Evolutionary conservation across 2,113 vertebrate species (phyloP).

Genomic region (Sapajus apella): DNA sequence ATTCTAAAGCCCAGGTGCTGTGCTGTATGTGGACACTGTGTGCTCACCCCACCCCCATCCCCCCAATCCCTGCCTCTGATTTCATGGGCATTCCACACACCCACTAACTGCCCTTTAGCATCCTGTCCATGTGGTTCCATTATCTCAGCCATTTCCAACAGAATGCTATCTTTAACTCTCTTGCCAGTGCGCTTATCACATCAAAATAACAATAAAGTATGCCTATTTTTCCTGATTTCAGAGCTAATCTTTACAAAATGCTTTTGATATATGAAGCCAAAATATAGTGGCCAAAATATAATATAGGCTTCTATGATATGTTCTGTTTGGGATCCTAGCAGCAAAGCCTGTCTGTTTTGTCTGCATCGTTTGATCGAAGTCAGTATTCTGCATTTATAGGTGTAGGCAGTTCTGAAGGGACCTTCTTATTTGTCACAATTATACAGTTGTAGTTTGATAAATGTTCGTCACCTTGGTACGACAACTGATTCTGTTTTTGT

Average conservation of each 20-base stretch:
- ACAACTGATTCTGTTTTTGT: neutral
- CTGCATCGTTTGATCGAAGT: neutral
- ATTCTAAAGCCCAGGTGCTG: neutral
- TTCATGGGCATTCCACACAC: neutral
- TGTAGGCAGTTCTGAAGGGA: neutral
- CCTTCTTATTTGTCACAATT: neutral
- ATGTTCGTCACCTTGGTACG: neutral
- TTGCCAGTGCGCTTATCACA: neutral
- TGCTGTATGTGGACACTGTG: neutral
- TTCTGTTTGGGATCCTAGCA: neutral
- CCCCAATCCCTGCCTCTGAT: neutral
- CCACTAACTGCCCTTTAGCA: neutral
- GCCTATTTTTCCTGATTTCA: conserved; percentile 2
- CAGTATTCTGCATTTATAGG: neutral
- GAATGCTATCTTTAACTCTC: neutral
- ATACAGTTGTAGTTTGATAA: neutral
- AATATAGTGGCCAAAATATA: neutral
- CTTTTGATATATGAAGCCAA: neutral
- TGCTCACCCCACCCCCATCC: neutral
- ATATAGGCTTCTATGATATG: neutral
- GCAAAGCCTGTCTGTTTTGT: neutral
- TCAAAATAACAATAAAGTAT: neutral
- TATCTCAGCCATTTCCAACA: neutral
- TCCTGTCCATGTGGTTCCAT: neutral
- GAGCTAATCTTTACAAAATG: neutral